Evolutionary conservation across 1,140 invertebrate genomes (phyloP).

Genomic region (Manduca sexta): DNA sequence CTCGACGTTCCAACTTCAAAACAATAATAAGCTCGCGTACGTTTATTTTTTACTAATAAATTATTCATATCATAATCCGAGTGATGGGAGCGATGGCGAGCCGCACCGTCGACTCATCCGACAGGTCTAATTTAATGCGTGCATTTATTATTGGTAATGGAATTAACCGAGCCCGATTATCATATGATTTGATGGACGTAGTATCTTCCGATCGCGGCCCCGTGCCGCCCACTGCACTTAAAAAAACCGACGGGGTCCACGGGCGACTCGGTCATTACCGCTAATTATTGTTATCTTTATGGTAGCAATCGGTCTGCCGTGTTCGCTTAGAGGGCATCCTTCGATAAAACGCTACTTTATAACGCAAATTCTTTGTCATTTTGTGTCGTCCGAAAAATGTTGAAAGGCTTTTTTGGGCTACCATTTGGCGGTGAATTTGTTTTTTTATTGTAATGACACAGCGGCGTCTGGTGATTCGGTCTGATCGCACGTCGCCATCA

Average conservation of each 20-base stretch:
- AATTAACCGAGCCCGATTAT: constrained; percentile 70
- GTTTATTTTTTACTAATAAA: constrained; percentile 60
- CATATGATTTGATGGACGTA: constrained; percentile 70
- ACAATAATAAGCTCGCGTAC: constrained; percentile 50
- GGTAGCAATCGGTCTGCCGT: constrained; percentile 59
- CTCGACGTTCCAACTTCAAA: constrained; percentile 52
- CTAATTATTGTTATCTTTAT: constrained; percentile 72
- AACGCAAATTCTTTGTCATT: constrained; percentile 55
- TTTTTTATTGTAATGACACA: constrained; percentile 52
- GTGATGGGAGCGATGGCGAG: constrained; percentile 53
- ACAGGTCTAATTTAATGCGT: constrained; percentile 69
- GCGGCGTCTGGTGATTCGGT: constrained; percentile 35
- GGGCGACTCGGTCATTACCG: constrained; percentile 52
- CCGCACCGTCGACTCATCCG: constrained; percentile 62
- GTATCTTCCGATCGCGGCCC: constrained; percentile 56
- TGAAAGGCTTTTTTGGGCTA: constrained; percentile 23
- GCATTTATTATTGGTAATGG: constrained; percentile 71
- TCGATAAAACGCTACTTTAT: constrained; percentile 51
- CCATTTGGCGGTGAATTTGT: constrained; percentile 33
- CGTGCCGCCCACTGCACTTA: constrained; percentile 54
- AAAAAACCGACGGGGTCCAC: constrained; percentile 40
- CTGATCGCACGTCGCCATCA: constrained; percentile 49
- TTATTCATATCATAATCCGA: constrained; percentile 70
- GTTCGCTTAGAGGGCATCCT: constrained; percentile 43
- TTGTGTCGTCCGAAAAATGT: constrained; percentile 37